These are phyloP conservation scores for Oryzias celebensis DNA, from an alignment of 2,113 vertebrate species.

Conservation along the genomic window DNA sequence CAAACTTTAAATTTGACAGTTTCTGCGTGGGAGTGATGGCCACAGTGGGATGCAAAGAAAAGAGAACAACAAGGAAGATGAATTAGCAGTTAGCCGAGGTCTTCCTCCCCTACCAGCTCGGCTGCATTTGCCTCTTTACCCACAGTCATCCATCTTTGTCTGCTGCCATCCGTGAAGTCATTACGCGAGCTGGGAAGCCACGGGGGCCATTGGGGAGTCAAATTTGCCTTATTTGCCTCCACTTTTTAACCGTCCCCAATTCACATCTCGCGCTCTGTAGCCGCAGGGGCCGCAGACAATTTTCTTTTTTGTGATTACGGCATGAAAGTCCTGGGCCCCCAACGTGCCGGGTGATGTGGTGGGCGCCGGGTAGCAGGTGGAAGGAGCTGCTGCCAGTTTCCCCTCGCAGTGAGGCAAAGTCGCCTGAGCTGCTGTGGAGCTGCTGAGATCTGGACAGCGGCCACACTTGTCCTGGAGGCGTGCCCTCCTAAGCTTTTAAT, in stretches of 20 bases:
- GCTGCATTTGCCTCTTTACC: slow-evolving; percentile 57
- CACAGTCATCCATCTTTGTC: slow-evolving; percentile 81
- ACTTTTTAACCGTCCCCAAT: slow-evolving; percentile 34
- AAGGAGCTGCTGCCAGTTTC: slow-evolving; percentile 71
- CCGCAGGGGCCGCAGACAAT: slow-evolving; percentile 27
- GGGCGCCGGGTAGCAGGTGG: slow-evolving; percentile 75
- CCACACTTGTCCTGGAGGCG: slow-evolving; percentile 70
- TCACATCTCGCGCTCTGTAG: slow-evolving; percentile 38
- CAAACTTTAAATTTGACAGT: slow-evolving; percentile 65
- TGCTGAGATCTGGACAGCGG: slow-evolving; percentile 60
- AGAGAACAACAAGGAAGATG: slow-evolving; percentile 77
- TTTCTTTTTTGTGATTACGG: slow-evolving; percentile 46
- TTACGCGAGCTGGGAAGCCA: slow-evolving; percentile 56
- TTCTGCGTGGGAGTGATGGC: slow-evolving; percentile 60
- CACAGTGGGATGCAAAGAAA: slow-evolving; percentile 52
- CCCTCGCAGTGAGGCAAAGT: slow-evolving; percentile 67
- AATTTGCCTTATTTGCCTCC: slow-evolving; percentile 26
- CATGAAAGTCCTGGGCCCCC: slow-evolving; percentile 35
- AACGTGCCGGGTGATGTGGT: slow-evolving; percentile 45
- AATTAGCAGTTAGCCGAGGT: slow-evolving; percentile 73
- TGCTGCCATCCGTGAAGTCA: slow-evolving; percentile 67
- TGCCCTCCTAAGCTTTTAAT: slow-evolving; percentile 70
- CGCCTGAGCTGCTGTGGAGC: slow-evolving; percentile 52
- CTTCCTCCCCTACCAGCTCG: slow-evolving; percentile 60
- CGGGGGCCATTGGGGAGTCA: slow-evolving; percentile 33